Conservation (phyloP, 2,888 invertebrate species). For the Epirrita christyi region DNA sequence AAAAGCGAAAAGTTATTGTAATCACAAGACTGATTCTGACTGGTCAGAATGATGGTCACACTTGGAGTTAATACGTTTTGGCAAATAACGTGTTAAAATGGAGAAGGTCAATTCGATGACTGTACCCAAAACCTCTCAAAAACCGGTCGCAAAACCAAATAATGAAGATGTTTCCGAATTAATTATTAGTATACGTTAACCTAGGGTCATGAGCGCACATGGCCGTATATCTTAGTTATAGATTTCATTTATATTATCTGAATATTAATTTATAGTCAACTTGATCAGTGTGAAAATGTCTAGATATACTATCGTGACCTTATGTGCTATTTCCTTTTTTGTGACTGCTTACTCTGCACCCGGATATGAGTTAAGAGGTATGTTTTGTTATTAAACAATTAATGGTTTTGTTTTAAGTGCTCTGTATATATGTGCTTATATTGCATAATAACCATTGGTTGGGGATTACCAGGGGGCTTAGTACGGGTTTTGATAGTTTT, state of each 20-base stretch:
- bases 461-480: too few species aligned
- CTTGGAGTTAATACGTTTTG: not conserved
- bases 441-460: too few species aligned
- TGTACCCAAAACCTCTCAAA: conserved; percentile 19
- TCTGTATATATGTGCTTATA: too few species aligned
- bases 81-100: conserved; percentile 32
- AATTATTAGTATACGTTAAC: conserved; percentile 14
- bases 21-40: not conserved
- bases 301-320: conserved; percentile 24
- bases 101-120: conserved; percentile 27
- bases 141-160: conserved; percentile 35
- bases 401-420: not conserved
- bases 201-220: conserved; percentile 22
- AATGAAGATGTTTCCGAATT: conserved; percentile 16
- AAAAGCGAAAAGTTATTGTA: not conserved
- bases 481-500: too few species aligned
- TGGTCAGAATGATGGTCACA: not conserved
- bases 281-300: conserved; percentile 33
- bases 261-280: too few species aligned
- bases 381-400: conserved; percentile 15
- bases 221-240: not conserved
- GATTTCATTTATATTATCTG: not conserved
- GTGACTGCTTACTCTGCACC: conserved; percentile 36
- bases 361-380: conserved; percentile 44
- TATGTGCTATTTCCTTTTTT: conserved; percentile 33